Evolutionary conservation across 2,113 vertebrate species (phyloP).

Genomic region (Pseudolaguvia tuberculata): DNA sequence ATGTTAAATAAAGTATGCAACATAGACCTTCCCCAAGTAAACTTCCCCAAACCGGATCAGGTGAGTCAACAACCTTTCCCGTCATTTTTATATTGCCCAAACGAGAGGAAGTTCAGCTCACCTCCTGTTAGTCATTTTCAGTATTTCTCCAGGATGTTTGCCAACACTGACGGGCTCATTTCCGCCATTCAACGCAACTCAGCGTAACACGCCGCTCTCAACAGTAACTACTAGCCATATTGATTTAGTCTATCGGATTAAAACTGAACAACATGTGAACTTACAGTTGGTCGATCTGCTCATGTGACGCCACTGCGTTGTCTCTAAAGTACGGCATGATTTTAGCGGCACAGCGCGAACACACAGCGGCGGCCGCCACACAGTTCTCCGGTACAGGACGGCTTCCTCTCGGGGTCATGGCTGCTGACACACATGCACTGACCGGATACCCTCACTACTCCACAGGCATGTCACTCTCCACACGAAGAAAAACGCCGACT

Average conservation of each 20-base stretch:
- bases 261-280: slow-evolving; percentile 52
- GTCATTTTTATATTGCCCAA: slow-evolving; percentile 46
- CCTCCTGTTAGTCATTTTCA: slow-evolving; percentile 40
- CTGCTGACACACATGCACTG: slow-evolving; percentile 16
- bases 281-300: slow-evolving; percentile 90
- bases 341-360: slow-evolving; percentile 74
- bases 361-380: slow-evolving; percentile 61
- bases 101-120: slow-evolving; percentile 35
- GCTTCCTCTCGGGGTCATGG: slow-evolving; percentile 72
- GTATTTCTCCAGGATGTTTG: slow-evolving; percentile 1
- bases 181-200: background rate
- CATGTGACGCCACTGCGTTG: slow-evolving; percentile 83
- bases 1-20: background rate
- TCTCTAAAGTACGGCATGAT: slow-evolving; percentile 92
- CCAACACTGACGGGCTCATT: background rate
- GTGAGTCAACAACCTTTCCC: slow-evolving; percentile 51
- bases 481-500: background rate
- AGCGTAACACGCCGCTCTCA: too few species aligned
- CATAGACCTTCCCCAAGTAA: too few species aligned
- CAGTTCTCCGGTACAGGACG: slow-evolving; percentile 61
- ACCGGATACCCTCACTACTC: slow-evolving; percentile 33
- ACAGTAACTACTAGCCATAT: background rate
- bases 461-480: slow-evolving; percentile 27
- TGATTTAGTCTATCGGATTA: too few species aligned
- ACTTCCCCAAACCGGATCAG: slow-evolving; percentile 26